Base-by-base conservation (phyloP, 2,797 vertebrate genomes). In the Melopsittacus undulatus region DNA sequence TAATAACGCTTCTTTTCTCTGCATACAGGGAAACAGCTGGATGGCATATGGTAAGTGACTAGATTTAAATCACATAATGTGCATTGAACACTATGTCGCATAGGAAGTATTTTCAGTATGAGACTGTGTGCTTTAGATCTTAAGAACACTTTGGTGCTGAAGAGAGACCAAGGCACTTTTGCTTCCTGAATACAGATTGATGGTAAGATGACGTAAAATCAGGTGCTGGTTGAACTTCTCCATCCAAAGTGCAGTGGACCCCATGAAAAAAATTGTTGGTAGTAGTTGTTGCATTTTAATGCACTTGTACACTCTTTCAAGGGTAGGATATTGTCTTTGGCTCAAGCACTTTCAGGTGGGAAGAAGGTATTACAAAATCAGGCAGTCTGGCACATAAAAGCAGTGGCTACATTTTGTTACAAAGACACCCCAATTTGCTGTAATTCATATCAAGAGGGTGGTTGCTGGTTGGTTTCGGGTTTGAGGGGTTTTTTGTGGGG, bases 11-110 rank as follows among this genome's bases (percentile, higher is more conserved):
- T 97, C 75, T 97, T 96, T 94, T 98, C 89, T 97, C 97, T 97
- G 32, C 98, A 99, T 97, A 64, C 98, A 99, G 99, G 99, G 91
- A 99, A 99, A 96, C 99, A 99, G 88, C 98, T 99, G 95, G 99
- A 99, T 97, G 99, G 99, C 74, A 99, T 99, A 97, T 99, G 99
- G 99, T 99, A 97, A 97, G 99, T 98, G 79, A 73, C 52, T 93
- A 75, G 57, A 90, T 90, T 92, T 96, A 82, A 91, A 76, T 81
- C 91, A 67, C 34, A 67, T 94, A 51, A 76, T 40, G 24, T 64
- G 20, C 38, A 19, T 89, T 92, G 83, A 82, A 80, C 27, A 21
- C 59, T 83, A 3, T 16, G 43, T 89, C 32, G 17, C 61, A 29
- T 82, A 68, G 59, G 78, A 90, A 72, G 27, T 46, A 48, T 83